Base-by-base conservation (phyloP, 2,888 invertebrate species). In the Abrostola triplasia region DNA sequence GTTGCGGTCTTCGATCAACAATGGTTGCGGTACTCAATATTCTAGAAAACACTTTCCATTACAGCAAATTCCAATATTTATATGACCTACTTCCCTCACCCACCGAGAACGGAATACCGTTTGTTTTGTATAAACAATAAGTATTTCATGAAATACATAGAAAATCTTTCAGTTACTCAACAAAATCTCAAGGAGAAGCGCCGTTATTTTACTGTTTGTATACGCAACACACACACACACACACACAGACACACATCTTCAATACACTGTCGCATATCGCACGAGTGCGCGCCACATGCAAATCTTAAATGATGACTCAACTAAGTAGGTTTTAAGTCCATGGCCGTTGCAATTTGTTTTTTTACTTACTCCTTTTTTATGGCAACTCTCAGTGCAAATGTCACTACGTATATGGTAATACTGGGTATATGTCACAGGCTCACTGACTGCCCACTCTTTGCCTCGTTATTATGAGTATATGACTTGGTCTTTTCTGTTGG, bases 251-350 rank as follows among this genome's bases (percentile, higher is more conserved):
- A 2, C 0, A 7, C 10, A 47, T 24, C 44, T 47, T 10, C 7
- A 13, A 24, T 24, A 4, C 24, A 24, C 24, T 24, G 24, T 24
- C 24, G 24, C 24, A 24, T 24, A 24, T 24, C 24, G 24, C 24
- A 24, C 24, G 24, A 24, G 1, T 24, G 24, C 24, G 24, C 24
- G 24, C 24, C 24, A 47, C 44, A 47, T 47, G 40, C 10, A 11
- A 47, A 37, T n/a, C 40, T 56, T 12, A 36, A 5, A 11, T 13
- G 38, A 42, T 76, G 76, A 61, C 47, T 64, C 56, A 64, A 9
- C 13, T n/a, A 70, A 50, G 49, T 76, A 71, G 72, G 67, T 73
- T 56, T 24, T 51, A 66, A 71, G 60, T 24, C 58, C 70, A 65
- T 7, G 70, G 75, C 12, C 52, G 47, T 42, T 50, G 75, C 70